phyloP scores from a whole-genome alignment of 2,888 invertebrate species.

The Drosophila eohydei region DNA sequence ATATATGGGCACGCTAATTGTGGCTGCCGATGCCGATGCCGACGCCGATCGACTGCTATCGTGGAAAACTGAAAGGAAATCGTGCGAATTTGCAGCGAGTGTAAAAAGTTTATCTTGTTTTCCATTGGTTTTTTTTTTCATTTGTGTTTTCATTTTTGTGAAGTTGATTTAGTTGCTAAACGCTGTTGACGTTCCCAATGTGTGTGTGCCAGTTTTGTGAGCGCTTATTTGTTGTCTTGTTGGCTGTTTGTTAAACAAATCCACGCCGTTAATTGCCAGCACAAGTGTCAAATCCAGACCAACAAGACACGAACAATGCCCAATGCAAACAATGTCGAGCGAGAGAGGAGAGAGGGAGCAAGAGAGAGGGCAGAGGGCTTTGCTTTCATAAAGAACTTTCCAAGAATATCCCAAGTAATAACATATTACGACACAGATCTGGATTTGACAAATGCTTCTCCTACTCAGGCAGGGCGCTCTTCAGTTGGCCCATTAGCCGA shows the following conservation, averaged over 20 bases:
- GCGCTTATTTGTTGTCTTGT: conserved; percentile 63
- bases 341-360: not conserved
- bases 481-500: conserved; percentile 59
- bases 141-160: conserved; percentile 16
- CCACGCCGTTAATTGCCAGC: conserved; percentile 72
- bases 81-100: conserved; percentile 69
- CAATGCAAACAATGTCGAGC: conserved; percentile 4
- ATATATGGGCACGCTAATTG: conserved; percentile 69
- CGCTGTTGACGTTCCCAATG: conserved; percentile 51
- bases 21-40: conserved; percentile 50
- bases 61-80: conserved; percentile 51
- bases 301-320: conserved; percentile 17
- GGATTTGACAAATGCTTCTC: conserved; percentile 19
- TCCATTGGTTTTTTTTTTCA: conserved; percentile 32
- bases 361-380: conserved; percentile 8
- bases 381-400: conserved; percentile 29
- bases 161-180: conserved; percentile 69
- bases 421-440: conserved; percentile 38
- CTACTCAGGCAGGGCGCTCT: conserved; percentile 4
- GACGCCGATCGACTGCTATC: conserved; percentile 28
- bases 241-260: conserved; percentile 77
- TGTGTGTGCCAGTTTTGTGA: conserved; percentile 46
- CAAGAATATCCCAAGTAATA: conserved; percentile 30
- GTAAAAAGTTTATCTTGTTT: conserved; percentile 70
- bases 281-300: conserved; percentile 58